phyloP scores from a whole-genome alignment of 2,113 vertebrate genomes.

The Hassar affinis region DNA sequence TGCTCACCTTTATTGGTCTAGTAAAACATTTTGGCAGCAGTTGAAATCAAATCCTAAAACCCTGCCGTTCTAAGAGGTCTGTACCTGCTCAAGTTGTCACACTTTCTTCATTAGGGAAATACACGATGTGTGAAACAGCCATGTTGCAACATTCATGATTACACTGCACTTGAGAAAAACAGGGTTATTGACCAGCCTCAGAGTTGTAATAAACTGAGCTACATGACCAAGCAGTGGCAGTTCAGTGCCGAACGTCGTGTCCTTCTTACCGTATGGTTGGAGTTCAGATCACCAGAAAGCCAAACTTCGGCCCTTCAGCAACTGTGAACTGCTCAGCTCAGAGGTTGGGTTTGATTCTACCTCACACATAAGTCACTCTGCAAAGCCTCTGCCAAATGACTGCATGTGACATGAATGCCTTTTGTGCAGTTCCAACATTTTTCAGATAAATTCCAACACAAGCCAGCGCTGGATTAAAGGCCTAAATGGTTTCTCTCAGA shows the following conservation, averaged over 20 bases:
- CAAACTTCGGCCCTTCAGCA: not conserved
- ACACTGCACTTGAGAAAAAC: not conserved
- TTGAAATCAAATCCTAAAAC: not conserved
- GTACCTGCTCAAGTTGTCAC: not conserved
- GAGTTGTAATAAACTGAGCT: not conserved
- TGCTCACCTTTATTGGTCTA: no score
- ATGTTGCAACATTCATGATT: not conserved
- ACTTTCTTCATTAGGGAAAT: not conserved
- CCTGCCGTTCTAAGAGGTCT: not conserved
- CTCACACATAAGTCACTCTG: not conserved
- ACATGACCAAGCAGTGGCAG: not conserved
- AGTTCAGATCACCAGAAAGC: not conserved
- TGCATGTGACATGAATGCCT: not conserved
- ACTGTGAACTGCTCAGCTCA: not conserved
- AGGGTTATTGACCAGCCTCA: not conserved
- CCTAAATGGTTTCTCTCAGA: slow-evolving; percentile 14
- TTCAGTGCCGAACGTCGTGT: not conserved
- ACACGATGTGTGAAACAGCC: not conserved
- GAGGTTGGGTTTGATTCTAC: not conserved
- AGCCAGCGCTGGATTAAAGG: slow-evolving; percentile 10
- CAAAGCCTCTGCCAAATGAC: not conserved
- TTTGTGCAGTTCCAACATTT: slow-evolving; percentile 1
- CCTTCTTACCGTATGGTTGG: not conserved
- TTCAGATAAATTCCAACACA: not conserved
- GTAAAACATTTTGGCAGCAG: no score